These are phyloP conservation scores for Emys orbicularis DNA, from an alignment of 2,797 vertebrate species.

Conservation along the genomic window DNA sequence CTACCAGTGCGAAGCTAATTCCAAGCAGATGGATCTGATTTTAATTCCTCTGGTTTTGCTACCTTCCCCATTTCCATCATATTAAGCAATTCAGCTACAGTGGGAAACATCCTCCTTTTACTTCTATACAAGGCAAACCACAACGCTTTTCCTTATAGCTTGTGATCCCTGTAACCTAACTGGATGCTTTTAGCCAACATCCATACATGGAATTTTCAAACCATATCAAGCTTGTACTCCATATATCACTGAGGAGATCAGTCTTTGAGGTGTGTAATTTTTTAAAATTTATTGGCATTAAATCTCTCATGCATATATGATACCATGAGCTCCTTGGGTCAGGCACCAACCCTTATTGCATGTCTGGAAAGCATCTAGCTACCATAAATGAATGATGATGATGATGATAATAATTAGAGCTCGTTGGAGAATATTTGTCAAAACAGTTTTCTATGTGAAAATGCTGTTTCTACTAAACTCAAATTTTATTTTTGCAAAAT, in stretches of 20 bases:
- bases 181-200: neutral
- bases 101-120: conserved; percentile 50
- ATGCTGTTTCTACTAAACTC: neutral
- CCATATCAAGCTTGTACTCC: conserved; percentile 36
- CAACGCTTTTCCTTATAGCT: neutral
- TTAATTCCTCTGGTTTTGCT: conserved; percentile 25
- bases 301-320: neutral
- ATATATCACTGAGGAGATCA: conserved; percentile 13
- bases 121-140: conserved; percentile 73
- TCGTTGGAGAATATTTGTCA: neutral
- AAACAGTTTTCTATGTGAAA: neutral
- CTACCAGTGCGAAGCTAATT: conserved; percentile 21
- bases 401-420: neutral
- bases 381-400: neutral
- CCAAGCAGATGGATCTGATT: conserved; percentile 69
- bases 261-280: conserved; percentile 7
- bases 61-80: conserved; percentile 45
- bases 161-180: neutral
- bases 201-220: conserved; percentile 3
- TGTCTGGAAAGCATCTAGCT: neutral
- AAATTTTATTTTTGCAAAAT: neutral
- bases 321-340: neutral
- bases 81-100: conserved; percentile 35
- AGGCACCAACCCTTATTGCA: neutral
- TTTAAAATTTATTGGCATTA: neutral